Base-by-base conservation (phyloP, 2,888 invertebrate genomes). In the Noctuana brunneofusca region DNA sequence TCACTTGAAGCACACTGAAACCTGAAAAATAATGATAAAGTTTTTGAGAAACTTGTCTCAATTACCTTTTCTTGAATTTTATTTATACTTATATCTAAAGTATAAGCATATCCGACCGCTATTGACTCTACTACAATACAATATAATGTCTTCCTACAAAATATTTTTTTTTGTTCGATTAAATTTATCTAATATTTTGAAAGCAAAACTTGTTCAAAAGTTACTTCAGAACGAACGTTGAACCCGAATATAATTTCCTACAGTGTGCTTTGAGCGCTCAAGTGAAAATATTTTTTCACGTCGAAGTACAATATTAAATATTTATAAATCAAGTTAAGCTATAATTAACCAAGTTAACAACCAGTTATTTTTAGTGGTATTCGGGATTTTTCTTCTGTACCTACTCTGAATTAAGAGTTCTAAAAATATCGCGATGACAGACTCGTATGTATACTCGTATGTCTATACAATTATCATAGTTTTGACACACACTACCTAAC, bases 1-100 rank as follows among this genome's bases (percentile, higher is more conserved):
- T 93, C 9, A 97, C 95, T 86, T 92, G 92, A 2, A 92, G 72
- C 1, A 92, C 92, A 67, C 92, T 92, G 67, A 92, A 92, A 56
- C 92, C 92, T 92, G 58, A 32, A 68, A 12, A 38, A 38, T 4
- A 6, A 14, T 1, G n/a, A n/a, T 3, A 11, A 20, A 16, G 2
- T n/a, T 24, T 54, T 41, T 11, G 18, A 43, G 11, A 18, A 43
- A 20, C 0, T 11, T 41, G 5, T 24, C 5, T 3, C 5, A 4
- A 24, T 5, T 24, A 24, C 24, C 12, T 35, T 30, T 0, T 30
- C 1, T 30, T 3, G 9, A 30, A 30, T 30, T 30, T 1, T 8
- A 30, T 30, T 30, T 30, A 30, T 30, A 8, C 6, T 5, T 30
- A 5, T 5, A 24, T 5, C 3, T 5, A 5, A n/a, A n/a, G n/a